phyloP scores from a whole-genome alignment of 2,797 vertebrate genomes.

The Huso huso region DNA sequence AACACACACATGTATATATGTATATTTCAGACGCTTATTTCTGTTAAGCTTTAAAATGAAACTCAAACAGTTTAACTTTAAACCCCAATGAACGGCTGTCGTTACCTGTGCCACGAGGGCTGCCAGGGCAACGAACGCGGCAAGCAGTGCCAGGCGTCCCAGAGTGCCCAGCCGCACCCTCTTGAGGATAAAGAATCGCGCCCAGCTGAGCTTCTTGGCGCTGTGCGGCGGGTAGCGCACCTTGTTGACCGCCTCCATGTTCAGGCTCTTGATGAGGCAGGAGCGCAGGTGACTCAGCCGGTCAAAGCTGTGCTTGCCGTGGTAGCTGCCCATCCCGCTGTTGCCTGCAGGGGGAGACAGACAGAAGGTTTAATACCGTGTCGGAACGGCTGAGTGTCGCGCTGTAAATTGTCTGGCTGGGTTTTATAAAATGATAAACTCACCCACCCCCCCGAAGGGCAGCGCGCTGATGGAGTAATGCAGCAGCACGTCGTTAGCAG shows the following conservation, averaged over 20 bases:
- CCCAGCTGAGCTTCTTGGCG: slow-evolving; percentile 53
- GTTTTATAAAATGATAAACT: slow-evolving; percentile 31
- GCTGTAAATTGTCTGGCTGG: too few relatives aligned
- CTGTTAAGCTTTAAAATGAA: too few relatives aligned
- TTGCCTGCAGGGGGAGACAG: slow-evolving; percentile 53
- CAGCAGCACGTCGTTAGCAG: slow-evolving; percentile 81
- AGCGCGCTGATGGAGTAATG: slow-evolving; percentile 68
- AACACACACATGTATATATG: too few relatives aligned
- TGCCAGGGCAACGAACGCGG: slow-evolving; percentile 37
- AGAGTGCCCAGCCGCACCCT: slow-evolving; percentile 43
- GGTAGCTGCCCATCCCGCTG: slow-evolving; percentile 87
- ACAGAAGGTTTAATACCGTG: background rate
- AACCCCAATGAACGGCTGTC: too few relatives aligned
- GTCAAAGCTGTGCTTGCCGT: slow-evolving; percentile 72
- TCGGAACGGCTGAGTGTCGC: too few relatives aligned
- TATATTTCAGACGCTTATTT: too few relatives aligned
- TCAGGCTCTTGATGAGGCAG: slow-evolving; percentile 76
- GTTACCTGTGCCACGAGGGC: slow-evolving; percentile 51
- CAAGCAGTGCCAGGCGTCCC: slow-evolving; percentile 40
- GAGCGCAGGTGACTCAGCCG: slow-evolving; percentile 74
- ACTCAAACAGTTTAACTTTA: too few relatives aligned
- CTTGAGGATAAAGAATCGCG: slow-evolving; percentile 58
- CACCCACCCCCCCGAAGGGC: slow-evolving; percentile 88
- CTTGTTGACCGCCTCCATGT: slow-evolving; percentile 61
- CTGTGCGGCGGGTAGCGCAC: slow-evolving; percentile 75